phyloP scores from a whole-genome alignment of 2,888 invertebrate species.

The Ormyrus pomaceus region DNA sequence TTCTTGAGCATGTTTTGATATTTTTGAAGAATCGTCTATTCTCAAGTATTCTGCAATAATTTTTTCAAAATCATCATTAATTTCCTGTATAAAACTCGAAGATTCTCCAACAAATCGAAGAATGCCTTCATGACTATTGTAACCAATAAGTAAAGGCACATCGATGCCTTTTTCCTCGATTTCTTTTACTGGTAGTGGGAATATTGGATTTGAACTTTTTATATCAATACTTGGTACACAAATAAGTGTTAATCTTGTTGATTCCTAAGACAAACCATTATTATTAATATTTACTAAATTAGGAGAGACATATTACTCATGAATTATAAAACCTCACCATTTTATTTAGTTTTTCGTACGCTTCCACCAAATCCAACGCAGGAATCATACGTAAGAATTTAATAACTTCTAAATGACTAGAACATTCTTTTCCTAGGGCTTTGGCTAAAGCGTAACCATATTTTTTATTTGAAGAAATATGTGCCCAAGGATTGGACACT shows the following conservation, averaged over 20 bases:
- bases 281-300: not conserved
- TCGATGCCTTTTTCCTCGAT: conserved; percentile 70
- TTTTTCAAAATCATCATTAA: conserved; percentile 69
- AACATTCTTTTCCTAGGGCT: conserved; percentile 60
- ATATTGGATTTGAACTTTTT: conserved; percentile 56
- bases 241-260: not conserved
- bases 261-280: conserved; percentile 46
- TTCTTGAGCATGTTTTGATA: conserved; percentile 67
- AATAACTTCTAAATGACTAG: conserved; percentile 60
- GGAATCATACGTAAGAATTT: conserved; percentile 61
- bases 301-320: not conserved
- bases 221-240: conserved; percentile 59
- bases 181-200: conserved; percentile 68
- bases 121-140: conserved; percentile 77
- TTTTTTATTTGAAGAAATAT: conserved; percentile 47
- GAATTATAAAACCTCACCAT: conserved; percentile 49
- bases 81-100: conserved; percentile 31
- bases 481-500: conserved; percentile 58
- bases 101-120: conserved; percentile 55
- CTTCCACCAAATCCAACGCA: conserved; percentile 67
- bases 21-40: conserved; percentile 62
- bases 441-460: conserved; percentile 58
- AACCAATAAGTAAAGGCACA: conserved; percentile 78
- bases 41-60: conserved; percentile 73
- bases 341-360: conserved; percentile 60